Percentiles rank a stretch among this genome's conserved stretches.
phyloP scores from a whole-genome alignment of 2,113 vertebrate species.

The Gavialis gangeticus region DNA sequence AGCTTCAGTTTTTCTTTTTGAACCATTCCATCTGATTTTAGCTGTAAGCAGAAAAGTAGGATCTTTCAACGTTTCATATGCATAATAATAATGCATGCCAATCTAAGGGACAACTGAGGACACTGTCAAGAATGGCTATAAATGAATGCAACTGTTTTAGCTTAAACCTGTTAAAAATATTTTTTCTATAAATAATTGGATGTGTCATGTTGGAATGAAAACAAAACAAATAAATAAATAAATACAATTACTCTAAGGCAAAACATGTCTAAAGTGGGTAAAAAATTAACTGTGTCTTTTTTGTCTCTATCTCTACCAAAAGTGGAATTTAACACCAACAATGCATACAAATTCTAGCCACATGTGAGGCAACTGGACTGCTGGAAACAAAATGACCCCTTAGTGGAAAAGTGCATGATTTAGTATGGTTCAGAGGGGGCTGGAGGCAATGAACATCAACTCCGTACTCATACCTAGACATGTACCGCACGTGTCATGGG shows the following conservation, averaged over 20 bases:
- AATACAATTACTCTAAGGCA: conserved; percentile 20
- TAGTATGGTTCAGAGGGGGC: not conserved
- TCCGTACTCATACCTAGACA: not conserved
- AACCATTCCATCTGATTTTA: not conserved
- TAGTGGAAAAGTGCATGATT: not conserved
- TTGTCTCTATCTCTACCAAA: not conserved
- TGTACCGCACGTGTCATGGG: too few species aligned
- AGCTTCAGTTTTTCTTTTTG: not conserved
- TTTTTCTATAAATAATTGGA: conserved; percentile 36
- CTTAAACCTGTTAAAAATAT: not conserved
- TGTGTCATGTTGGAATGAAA: conserved; percentile 26
- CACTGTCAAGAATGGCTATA: accelerated
- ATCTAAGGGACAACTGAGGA: not conserved
- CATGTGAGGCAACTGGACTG: not conserved
- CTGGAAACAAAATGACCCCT: conserved; percentile 14
- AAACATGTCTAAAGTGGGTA: not conserved
- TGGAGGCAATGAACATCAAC: not conserved
- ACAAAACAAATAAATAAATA: conserved; percentile 23
- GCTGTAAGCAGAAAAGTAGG: not conserved
- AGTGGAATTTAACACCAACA: conserved; percentile 16
- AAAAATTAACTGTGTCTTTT: not conserved
- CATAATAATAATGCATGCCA: not conserved
- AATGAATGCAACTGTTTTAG: conserved; percentile 37
- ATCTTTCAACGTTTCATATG: not conserved
- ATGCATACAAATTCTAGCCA: conserved; percentile 26